A percentile compares a stretch with the other conserved stretches of the same genome.
Evolutionary conservation across 2,113 vertebrate genomes (phyloP).

Genomic region (Isichthys henryi): DNA sequence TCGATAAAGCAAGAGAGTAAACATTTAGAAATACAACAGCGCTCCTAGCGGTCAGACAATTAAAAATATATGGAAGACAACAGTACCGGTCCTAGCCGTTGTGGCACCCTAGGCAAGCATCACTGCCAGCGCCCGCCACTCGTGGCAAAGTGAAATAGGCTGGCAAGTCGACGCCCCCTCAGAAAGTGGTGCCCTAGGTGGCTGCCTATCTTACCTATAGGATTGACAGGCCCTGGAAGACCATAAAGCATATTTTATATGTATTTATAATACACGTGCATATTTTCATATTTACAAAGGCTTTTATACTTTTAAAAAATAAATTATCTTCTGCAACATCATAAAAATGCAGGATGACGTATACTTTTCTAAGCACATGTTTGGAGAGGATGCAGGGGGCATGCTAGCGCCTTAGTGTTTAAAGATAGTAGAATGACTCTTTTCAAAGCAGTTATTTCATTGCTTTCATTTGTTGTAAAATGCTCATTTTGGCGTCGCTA

Average conservation of each 20-base stretch:
- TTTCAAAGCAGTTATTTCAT: not conserved
- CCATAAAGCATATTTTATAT: constrained; percentile 8
- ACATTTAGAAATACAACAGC: constrained; percentile 4
- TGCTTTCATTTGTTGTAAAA: not conserved
- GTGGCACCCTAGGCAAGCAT: not conserved
- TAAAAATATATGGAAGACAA: not conserved
- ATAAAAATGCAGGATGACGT: not conserved
- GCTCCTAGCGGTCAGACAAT: not conserved
- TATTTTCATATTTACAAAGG: not conserved
- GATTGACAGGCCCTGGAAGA: not conserved
- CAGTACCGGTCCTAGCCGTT: not conserved
- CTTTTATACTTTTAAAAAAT: not conserved
- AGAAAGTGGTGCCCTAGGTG: not conserved
- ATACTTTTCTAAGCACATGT: not conserved
- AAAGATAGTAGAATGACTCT: not conserved
- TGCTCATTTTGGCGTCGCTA: not conserved
- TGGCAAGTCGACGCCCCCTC: not conserved
- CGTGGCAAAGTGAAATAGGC: not conserved
- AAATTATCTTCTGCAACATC: not conserved
- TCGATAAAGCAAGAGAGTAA: not conserved
- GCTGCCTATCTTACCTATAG: not conserved
- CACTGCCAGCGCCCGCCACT: not conserved
- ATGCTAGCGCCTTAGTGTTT: not conserved
- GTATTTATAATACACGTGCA: not conserved
- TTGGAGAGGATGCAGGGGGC: not conserved